Conservation (phyloP, 2,113 vertebrate species). For the Syrmaticus mikado region DNA sequence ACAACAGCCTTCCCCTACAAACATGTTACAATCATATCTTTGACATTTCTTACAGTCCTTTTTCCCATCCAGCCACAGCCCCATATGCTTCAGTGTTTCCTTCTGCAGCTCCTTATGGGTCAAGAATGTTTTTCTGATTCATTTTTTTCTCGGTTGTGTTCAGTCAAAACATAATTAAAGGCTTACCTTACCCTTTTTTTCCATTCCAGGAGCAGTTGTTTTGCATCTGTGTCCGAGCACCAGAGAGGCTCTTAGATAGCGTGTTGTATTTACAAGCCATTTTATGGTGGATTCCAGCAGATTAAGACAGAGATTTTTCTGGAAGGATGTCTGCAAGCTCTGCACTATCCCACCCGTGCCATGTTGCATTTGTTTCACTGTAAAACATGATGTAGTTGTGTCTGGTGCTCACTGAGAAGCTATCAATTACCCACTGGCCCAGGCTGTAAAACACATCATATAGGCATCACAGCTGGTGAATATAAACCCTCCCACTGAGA, state of each 20-base stretch:
- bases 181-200: constrained; percentile 43
- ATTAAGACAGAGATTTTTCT: constrained; percentile 25
- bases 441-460: not conserved
- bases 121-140: constrained; percentile 23
- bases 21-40: not conserved
- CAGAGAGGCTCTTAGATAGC: not conserved
- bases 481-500: not conserved
- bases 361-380: not conserved
- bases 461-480: not conserved
- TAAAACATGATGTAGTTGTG: not conserved
- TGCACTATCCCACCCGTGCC: not conserved
- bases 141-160: constrained; percentile 21
- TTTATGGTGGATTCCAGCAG: constrained; percentile 27
- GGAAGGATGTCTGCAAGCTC: constrained; percentile 17
- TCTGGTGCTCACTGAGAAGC: not conserved
- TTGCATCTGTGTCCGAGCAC: not conserved
- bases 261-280: not conserved
- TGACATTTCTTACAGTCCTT: not conserved
- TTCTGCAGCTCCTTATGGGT: constrained; percentile 21
- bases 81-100: not conserved
- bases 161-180: constrained; percentile 43
- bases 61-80: not conserved
- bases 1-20: not conserved
- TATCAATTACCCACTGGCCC: not conserved
- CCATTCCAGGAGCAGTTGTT: constrained; percentile 26